Evolutionary conservation across 2,888 invertebrate genomes (phyloP), one percentile per base, ranked within the genome.

Genomic region (Xestia rhomboidea): DNA sequence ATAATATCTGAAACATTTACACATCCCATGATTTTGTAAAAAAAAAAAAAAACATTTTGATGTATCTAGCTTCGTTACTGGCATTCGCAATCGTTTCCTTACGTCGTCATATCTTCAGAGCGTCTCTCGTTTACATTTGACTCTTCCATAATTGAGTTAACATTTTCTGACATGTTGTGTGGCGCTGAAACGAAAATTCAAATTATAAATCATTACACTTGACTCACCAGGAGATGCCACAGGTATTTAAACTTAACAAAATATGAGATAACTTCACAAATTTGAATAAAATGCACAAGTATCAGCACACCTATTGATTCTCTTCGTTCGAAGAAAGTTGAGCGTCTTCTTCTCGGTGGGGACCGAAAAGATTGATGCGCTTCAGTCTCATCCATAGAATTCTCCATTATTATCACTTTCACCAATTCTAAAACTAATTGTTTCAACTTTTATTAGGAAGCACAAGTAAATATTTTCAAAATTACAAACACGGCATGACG

Each of bases 311-410:
- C 93, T 85, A 95, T 85, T 62, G 96, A 96, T 85, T 96, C 95
- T 77, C 96, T 92, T 84, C 94, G 93, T 87, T 95, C 95, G 84
- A 96, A 96, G 83, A 96, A 96, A 21, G 96, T 96, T 60, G 96
- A 96, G 46, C 96, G 92, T 90, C 96, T 92, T 76, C 96, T 92
- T 69, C 94, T 91, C 27, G 96, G 96, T 57, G 96, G 96, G 24
- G 96, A 96, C 27, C 90, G 91, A 89, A 95, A 93, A 30, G 94
- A 90, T 83, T 93, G 91, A 64, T 94, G 92, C 34, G 80, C 84
- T 81, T 94, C 94, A 71, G 84, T 91, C 83, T 95, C 94, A 75
- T 87, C 92, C 7, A 88, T 83, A 24, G 94, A 94, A 88, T 90
- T 93, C 79, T 96, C 95, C 96, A 96, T 96, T 82, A 73, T 86